Evolutionary conservation across 2,888 invertebrate species (phyloP).

Genomic region (Xestobium rufovillosum): DNA sequence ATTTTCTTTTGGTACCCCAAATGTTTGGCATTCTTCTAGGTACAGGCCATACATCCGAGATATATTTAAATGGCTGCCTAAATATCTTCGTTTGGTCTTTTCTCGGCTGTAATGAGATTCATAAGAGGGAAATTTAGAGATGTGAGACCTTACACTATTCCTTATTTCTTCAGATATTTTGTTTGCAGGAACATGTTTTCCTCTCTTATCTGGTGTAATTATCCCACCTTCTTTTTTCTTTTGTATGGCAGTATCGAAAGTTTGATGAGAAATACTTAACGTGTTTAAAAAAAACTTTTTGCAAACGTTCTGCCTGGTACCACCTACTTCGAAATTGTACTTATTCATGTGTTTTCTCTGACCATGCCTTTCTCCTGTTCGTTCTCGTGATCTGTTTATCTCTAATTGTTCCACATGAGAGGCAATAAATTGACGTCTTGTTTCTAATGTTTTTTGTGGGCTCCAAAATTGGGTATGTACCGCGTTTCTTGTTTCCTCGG

Average conservation of each 20-base stretch:
- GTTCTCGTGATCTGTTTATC: neutral
- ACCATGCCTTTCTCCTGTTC: conserved; percentile 3
- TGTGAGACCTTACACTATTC: conserved; percentile 15
- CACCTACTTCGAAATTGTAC: conserved; percentile 2
- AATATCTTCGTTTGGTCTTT: conserved; percentile 11
- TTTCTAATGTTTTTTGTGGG: neutral
- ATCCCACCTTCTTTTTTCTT: conserved; percentile 4
- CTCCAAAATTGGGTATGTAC: conserved; percentile 2
- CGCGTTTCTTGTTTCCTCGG: neutral
- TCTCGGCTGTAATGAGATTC: conserved; percentile 16
- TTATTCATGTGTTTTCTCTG: conserved; percentile 4
- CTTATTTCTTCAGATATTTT: conserved; percentile 15
- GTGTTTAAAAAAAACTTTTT: conserved; percentile 1
- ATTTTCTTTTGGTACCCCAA: conserved; percentile 7
- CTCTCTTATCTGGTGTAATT: conserved; percentile 9
- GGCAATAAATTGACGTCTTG: neutral
- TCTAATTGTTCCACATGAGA: neutral
- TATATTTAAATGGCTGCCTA: conserved; percentile 15
- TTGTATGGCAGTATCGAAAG: neutral
- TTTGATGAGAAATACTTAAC: conserved; percentile 1
- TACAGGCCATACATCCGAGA: conserved; percentile 15
- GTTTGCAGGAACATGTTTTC: conserved; percentile 8
- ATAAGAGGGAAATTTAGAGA: conserved; percentile 15
- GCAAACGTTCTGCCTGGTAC: neutral
- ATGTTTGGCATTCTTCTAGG: conserved; percentile 13